Conservation (phyloP, 2,888 invertebrate genomes). For the Unio delphinus region DNA sequence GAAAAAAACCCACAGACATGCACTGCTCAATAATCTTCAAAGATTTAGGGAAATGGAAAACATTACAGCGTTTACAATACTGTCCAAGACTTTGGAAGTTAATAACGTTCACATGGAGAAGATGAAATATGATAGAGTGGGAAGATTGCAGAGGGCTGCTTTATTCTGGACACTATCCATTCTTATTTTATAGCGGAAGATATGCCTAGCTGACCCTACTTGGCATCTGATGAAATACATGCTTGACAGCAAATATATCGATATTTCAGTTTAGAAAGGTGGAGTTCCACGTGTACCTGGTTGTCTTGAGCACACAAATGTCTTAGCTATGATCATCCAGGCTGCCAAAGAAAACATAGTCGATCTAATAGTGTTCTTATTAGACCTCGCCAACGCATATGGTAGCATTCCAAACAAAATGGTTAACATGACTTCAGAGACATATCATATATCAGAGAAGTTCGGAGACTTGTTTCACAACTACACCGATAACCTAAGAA, state of each 20-base stretch:
- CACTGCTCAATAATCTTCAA: too few species aligned
- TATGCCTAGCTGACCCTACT: conserved; percentile 14
- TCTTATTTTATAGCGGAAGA: conserved; percentile 23
- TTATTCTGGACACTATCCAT: conserved; percentile 26
- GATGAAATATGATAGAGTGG: conserved; percentile 5
- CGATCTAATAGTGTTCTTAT: conserved; percentile 19
- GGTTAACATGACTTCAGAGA: conserved; percentile 4
- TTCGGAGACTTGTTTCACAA: neutral
- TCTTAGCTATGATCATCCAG: conserved; percentile 16
- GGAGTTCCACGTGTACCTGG: conserved; percentile 20
- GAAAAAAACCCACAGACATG: too few species aligned
- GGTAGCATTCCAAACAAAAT: conserved; percentile 21
- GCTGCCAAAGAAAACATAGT: conserved; percentile 15
- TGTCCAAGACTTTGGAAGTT: conserved; percentile 22
- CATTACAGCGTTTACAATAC: conserved; percentile 13
- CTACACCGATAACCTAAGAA: conserved; percentile 1
- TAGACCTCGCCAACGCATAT: conserved; percentile 25
- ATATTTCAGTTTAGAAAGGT: conserved; percentile 17
- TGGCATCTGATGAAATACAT: conserved; percentile 9
- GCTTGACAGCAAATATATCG: conserved; percentile 14
- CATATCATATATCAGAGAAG: too few species aligned
- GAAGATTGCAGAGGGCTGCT: conserved; percentile 13
- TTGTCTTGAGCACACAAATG: conserved; percentile 19
- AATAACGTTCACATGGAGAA: conserved; percentile 16
- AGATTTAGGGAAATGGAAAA: conserved; percentile 1